Conservation (phyloP, 2,888 invertebrate species). For the Sarcophaga subvicina region DNA sequence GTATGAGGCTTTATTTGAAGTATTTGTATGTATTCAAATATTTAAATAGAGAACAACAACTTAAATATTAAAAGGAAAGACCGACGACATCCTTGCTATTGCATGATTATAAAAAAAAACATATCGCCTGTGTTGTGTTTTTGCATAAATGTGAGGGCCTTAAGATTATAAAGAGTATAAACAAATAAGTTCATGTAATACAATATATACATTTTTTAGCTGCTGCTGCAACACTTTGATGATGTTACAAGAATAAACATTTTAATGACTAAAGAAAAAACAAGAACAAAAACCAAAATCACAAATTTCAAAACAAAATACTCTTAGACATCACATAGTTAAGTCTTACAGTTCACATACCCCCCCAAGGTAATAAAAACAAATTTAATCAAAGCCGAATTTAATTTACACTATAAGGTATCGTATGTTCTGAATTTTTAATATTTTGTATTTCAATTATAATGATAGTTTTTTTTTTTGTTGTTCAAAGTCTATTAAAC, state of each 20-base stretch:
- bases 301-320: slow-evolving; percentile 19
- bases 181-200: slow-evolving; percentile 30
- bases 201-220: not conserved
- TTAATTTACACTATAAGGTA: not conserved
- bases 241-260: slow-evolving; percentile 22
- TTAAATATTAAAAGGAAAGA: too few species aligned
- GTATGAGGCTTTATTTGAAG: not conserved
- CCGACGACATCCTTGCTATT: too few species aligned
- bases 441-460: too few species aligned
- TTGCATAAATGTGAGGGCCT: not conserved
- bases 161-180: slow-evolving; percentile 19
- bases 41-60: too few species aligned
- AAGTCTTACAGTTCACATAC: not conserved
- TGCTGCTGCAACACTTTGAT: slow-evolving; percentile 26
- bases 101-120: too few species aligned
- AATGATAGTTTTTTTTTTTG: too few species aligned
- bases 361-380: slow-evolving; percentile 45
- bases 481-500: too few species aligned
- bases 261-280: slow-evolving; percentile 21
- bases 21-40: not conserved
- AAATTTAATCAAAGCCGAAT: slow-evolving; percentile 1
- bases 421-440: too few species aligned
- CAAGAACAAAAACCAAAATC: slow-evolving; percentile 20
- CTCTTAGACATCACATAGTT: slow-evolving; percentile 25
- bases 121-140: not conserved